phyloP scores from a whole-genome alignment of 2,797 vertebrate genomes.

The Lerista edwardsae region DNA sequence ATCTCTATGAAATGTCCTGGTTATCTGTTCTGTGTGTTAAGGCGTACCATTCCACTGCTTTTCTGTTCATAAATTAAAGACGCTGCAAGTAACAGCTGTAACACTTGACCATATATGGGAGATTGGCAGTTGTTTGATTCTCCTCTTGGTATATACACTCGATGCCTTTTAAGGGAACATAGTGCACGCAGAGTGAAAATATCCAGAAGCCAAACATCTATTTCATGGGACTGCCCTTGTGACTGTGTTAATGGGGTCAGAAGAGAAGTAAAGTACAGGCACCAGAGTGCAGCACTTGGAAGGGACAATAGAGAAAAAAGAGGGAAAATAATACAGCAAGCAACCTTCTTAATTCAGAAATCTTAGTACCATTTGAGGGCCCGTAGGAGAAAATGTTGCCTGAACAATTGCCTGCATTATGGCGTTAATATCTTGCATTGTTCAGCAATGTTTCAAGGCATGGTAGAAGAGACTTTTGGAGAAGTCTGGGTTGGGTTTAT shows the following conservation, averaged over 20 bases:
- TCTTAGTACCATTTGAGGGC: background rate
- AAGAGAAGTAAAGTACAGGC: conserved; percentile 45
- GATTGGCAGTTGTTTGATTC: conserved; percentile 60
- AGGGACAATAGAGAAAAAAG: no score
- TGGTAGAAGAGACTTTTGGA: background rate
- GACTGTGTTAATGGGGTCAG: conserved; percentile 35
- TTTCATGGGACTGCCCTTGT: conserved; percentile 55
- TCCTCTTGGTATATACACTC: conserved; percentile 62
- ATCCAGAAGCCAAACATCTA: conserved; percentile 64
- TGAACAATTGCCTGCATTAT: no score
- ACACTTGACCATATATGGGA: conserved; percentile 77
- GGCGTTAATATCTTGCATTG: background rate
- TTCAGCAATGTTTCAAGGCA: background rate
- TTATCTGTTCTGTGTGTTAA: conserved; percentile 42
- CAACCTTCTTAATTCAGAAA: background rate
- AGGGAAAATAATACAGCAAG: background rate
- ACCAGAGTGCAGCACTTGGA: background rate
- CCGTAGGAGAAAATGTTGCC: background rate
- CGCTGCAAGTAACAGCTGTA: conserved; percentile 61
- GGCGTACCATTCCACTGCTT: conserved; percentile 59
- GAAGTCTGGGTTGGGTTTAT: background rate
- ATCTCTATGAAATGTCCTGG: conserved; percentile 41
- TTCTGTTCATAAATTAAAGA: conserved; percentile 73
- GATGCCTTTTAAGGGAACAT: conserved; percentile 79
- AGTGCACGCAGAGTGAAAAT: conserved; percentile 59